Percentiles rank a stretch among this genome's conserved stretches.
Conservation (phyloP, 1,140 invertebrate species). For the Caenorhabditis brenneri region DNA sequence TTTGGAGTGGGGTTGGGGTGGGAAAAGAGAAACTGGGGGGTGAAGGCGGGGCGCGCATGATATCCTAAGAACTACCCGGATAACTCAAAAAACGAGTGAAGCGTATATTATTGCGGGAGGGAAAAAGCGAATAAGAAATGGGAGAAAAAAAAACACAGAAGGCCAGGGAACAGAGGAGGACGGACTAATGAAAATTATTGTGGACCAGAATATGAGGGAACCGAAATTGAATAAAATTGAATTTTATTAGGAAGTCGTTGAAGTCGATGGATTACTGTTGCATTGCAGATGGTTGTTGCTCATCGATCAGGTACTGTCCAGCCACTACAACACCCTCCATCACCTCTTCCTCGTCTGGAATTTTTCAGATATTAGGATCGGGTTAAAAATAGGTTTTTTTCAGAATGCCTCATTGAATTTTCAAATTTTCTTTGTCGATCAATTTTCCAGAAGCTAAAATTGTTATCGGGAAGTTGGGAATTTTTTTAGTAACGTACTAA, state of each 20-base stretch:
- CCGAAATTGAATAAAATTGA: background rate
- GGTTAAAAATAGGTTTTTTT: too few species aligned
- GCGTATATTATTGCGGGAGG: too few species aligned
- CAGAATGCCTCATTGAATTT: too few species aligned
- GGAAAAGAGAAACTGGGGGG: background rate
- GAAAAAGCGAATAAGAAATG: background rate
- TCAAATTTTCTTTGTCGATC: too few species aligned
- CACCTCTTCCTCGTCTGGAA: conserved; percentile 28
- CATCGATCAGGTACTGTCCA: background rate
- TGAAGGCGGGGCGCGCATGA: background rate
- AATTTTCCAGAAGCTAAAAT: too few species aligned
- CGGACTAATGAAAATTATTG: too few species aligned
- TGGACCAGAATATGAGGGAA: background rate
- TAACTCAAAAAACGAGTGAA: background rate
- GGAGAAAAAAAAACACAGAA: background rate
- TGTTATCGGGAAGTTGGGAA: too few species aligned
- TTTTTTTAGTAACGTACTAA: too few species aligned
- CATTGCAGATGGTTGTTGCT: background rate
- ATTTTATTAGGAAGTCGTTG: too few species aligned
- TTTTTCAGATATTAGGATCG: background rate
- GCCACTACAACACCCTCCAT: background rate
- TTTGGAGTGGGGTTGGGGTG: too few species aligned
- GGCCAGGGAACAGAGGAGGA: background rate
- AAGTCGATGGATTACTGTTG: background rate
- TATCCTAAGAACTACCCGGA: conserved; percentile 36